These are phyloP conservation scores for Lithophane leautieri DNA, from an alignment of 2,888 invertebrate genomes.

Conservation along the genomic window DNA sequence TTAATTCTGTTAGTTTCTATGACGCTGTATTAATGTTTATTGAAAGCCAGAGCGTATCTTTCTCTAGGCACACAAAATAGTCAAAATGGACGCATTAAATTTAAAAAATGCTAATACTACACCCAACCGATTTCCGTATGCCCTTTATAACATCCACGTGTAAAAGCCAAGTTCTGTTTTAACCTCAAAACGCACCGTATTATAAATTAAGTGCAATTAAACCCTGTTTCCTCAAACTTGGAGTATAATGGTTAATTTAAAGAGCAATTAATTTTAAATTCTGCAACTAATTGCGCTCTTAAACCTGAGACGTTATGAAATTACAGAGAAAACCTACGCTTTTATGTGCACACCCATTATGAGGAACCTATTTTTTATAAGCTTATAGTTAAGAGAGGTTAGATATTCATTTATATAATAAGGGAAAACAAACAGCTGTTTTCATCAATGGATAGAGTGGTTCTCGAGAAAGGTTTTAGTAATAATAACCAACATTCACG, in stretches of 20 bases:
- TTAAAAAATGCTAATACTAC: too few species aligned
- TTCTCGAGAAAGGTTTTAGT: too few species aligned
- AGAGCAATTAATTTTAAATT: constrained; percentile 52
- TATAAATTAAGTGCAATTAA: constrained; percentile 40
- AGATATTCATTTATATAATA: too few species aligned
- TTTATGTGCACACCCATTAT: constrained; percentile 9
- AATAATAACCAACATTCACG: too few species aligned
- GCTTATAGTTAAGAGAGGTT: constrained; percentile 1
- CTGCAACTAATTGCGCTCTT: constrained; percentile 35
- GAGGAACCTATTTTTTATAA: not conserved
- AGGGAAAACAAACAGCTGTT: too few species aligned
- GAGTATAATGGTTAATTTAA: constrained; percentile 47
- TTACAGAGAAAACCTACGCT: constrained; percentile 25
- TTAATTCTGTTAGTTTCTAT: too few species aligned
- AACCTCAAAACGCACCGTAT: not conserved
- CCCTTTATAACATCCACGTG: not conserved
- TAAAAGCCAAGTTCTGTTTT: not conserved
- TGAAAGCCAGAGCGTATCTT: not conserved
- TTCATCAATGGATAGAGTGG: too few species aligned
- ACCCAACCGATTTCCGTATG: not conserved
- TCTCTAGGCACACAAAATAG: not conserved
- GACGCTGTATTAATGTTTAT: too few species aligned
- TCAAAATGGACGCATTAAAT: not conserved
- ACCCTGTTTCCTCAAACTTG: constrained; percentile 27
- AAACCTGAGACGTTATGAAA: constrained; percentile 39